phyloP scores from a whole-genome alignment of 2,113 vertebrate genomes.

The Hypomesus transpacificus region DNA sequence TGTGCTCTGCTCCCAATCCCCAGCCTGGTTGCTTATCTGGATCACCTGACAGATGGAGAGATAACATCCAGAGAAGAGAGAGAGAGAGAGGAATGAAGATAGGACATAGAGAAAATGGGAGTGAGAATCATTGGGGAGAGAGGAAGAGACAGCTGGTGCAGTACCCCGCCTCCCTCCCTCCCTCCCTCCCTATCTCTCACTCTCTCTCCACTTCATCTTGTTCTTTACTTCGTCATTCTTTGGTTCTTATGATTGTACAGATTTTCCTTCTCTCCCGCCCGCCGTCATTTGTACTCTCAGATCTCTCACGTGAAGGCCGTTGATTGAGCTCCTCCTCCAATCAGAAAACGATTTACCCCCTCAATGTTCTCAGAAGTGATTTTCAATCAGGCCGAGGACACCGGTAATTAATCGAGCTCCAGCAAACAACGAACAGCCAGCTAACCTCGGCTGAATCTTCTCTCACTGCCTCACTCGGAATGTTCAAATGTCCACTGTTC shows the following conservation, averaged over 20 bases:
- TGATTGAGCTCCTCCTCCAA: constrained; percentile 27
- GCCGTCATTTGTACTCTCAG: constrained; percentile 26
- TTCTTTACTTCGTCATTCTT: not conserved
- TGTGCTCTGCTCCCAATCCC: not conserved
- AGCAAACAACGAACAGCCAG: constrained; percentile 49
- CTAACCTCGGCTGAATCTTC: constrained; percentile 41
- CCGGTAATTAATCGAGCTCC: constrained; percentile 50
- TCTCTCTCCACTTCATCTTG: constrained; percentile 19
- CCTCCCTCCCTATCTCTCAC: constrained; percentile 5
- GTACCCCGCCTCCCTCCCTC: constrained; percentile 6
- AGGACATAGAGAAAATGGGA: not conserved
- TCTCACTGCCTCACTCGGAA: not conserved
- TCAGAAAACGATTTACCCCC: constrained; percentile 51
- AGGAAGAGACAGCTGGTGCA: constrained; percentile 14
- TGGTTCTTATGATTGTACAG: constrained; percentile 10
- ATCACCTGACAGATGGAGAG: constrained; percentile 36
- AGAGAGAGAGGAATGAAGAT: not conserved
- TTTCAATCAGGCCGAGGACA: constrained; percentile 47
- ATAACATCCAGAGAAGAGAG: constrained; percentile 33
- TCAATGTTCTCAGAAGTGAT: constrained; percentile 52
- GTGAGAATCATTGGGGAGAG: constrained; percentile 1
- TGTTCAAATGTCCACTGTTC: no score
- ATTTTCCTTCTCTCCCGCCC: constrained; percentile 29
- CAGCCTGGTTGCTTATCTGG: constrained; percentile 1
- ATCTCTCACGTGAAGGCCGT: constrained; percentile 19